These are phyloP conservation scores for Diplosoma virens DNA, from an alignment of 23 tunicate species.

Conservation along the genomic window DNA sequence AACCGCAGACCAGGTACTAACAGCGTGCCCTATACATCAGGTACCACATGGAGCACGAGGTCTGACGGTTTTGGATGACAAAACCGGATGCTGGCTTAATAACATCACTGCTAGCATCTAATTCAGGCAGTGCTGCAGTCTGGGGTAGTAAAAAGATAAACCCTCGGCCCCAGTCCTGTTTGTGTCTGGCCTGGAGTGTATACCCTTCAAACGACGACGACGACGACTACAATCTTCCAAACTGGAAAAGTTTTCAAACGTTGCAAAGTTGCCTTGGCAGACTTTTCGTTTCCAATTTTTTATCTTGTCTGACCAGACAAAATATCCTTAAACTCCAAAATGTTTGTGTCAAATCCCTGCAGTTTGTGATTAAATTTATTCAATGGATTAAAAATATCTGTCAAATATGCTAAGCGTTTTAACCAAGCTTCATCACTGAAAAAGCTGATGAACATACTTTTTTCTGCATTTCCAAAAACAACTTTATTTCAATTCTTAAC, in stretches of 20 bases:
- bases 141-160: too few relatives aligned
- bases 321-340: conserved; percentile 3
- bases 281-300: conserved; percentile 37
- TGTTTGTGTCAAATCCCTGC: conserved; percentile 12
- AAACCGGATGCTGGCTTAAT: too few relatives aligned
- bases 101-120: too few relatives aligned
- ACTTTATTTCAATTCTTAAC: background rate
- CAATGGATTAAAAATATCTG: conserved; percentile 26
- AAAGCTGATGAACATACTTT: background rate
- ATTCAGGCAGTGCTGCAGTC: too few relatives aligned
- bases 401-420: conserved; percentile 26
- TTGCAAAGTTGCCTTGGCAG: conserved; percentile 12
- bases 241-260: background rate
- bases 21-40: too few relatives aligned
- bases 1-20: too few relatives aligned
- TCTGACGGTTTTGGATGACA: too few relatives aligned
- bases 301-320: background rate
- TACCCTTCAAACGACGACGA: too few relatives aligned
- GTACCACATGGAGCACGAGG: too few relatives aligned
- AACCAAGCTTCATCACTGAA: conserved; percentile 28
- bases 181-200: too few relatives aligned
- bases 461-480: background rate
- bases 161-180: too few relatives aligned
- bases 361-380: conserved; percentile 13
- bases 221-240: background rate